A percentile compares a stretch with the other conserved stretches of the same genome.
These are phyloP conservation scores for Chunga burmeisteri DNA, from an alignment of 2,113 vertebrate species.

Conservation along the genomic window DNA sequence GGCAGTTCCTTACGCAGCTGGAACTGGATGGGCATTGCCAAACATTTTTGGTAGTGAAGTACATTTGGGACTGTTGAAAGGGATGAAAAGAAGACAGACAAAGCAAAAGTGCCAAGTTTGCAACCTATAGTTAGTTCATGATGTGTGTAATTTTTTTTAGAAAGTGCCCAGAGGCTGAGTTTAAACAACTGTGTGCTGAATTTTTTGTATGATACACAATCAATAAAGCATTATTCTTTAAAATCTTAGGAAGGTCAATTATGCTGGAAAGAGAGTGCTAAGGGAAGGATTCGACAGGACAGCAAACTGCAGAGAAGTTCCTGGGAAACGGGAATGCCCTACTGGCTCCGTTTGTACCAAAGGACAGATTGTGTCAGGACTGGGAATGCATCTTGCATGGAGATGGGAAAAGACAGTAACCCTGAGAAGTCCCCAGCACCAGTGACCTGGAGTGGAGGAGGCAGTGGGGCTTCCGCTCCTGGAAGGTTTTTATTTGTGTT, in stretches of 20 bases:
- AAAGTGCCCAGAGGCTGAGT: not conserved
- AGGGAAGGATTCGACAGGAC: not conserved
- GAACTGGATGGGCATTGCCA: not conserved
- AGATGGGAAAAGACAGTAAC: not conserved
- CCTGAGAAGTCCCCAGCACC: not conserved
- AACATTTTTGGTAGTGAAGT: not conserved
- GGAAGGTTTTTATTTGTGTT: not conserved
- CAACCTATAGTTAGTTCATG: not conserved
- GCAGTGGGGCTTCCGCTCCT: too few species aligned
- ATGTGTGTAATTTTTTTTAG: not conserved
- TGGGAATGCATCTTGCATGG: not conserved
- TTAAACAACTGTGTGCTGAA: not conserved
- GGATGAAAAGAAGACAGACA: not conserved
- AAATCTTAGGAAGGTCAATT: not conserved
- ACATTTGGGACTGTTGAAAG: not conserved
- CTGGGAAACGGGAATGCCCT: not conserved
- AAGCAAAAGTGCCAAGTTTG: not conserved
- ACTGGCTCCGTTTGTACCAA: rapidly evolving
- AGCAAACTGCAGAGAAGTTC: not conserved
- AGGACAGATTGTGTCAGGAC: not conserved
- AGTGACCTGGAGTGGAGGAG: not conserved
- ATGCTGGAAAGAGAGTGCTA: not conserved
- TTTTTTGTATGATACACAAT: not conserved
- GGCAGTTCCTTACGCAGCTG: not conserved
- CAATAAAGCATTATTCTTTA: not conserved